These are phyloP conservation scores for Coelopa frigida DNA, from an alignment of 1,140 invertebrate species.

Conservation along the genomic window DNA sequence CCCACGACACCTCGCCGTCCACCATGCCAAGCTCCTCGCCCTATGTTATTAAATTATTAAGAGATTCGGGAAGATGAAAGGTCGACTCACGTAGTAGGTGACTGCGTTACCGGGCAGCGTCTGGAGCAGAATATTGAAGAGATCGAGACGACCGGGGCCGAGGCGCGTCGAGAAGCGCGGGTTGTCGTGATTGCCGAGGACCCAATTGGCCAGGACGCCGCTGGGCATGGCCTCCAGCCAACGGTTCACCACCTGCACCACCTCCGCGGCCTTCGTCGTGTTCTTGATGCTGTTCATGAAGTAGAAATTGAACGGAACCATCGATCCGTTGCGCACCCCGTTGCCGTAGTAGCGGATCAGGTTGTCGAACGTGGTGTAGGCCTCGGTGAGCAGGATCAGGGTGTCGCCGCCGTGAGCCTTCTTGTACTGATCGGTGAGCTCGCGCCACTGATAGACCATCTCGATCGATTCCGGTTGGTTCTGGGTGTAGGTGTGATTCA, in stretches of 20 bases:
- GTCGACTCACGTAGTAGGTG: constrained; percentile 53
- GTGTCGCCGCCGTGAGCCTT: constrained; percentile 21
- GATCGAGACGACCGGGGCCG: constrained; percentile 52
- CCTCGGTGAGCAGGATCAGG: constrained; percentile 64
- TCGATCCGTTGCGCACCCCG: constrained; percentile 42
- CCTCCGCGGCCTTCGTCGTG: constrained; percentile 33
- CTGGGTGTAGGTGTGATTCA: constrained; percentile 54
- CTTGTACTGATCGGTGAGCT: constrained; percentile 48
- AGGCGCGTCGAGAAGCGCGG: constrained; percentile 50
- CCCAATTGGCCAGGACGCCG: constrained; percentile 41
- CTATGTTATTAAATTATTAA: constrained; percentile 32
- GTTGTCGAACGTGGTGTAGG: constrained; percentile 43
- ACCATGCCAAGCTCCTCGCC: constrained; percentile 74
- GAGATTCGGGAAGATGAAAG: neutral
- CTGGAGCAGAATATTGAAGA: constrained; percentile 56
- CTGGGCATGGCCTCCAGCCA: constrained; percentile 42
- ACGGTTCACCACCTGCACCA: constrained; percentile 28
- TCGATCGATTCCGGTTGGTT: constrained; percentile 53
- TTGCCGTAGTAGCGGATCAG: constrained; percentile 50
- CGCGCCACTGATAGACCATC: constrained; percentile 51
- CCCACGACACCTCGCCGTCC: constrained; percentile 49
- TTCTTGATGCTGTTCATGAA: constrained; percentile 31
- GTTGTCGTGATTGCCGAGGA: constrained; percentile 57
- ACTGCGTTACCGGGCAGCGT: constrained; percentile 62
- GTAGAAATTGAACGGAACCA: constrained; percentile 53